phyloP scores from a whole-genome alignment of 2,113 vertebrate genomes.

The Lepisosteus osseus region DNA sequence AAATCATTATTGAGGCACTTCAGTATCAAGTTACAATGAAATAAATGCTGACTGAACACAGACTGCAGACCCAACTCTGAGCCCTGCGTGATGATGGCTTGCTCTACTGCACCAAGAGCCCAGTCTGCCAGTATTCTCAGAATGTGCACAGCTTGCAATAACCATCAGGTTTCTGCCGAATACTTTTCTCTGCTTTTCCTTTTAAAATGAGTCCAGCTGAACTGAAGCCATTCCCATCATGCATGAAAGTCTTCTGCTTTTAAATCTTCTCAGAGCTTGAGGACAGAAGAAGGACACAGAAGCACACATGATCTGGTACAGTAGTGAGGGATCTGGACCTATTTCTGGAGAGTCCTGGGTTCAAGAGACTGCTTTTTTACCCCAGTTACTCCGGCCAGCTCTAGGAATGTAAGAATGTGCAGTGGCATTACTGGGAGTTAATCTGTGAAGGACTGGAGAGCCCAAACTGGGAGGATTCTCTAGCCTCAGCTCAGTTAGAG shows the following conservation, averaged over 20 bases:
- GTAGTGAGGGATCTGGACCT: too few species aligned
- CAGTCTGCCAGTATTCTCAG: conserved; percentile 7
- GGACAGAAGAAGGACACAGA: too few species aligned
- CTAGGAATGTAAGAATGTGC: too few species aligned
- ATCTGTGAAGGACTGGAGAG: too few species aligned
- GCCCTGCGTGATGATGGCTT: conserved; percentile 15
- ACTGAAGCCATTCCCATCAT: not conserved
- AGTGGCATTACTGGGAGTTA: too few species aligned
- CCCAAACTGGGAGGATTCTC: too few species aligned
- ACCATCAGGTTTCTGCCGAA: not conserved
- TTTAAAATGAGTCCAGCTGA: conserved; percentile 1
- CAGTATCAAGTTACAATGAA: conserved; percentile 53
- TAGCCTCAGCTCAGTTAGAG: too few species aligned
- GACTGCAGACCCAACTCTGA: conserved; percentile 33
- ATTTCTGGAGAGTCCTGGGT: too few species aligned
- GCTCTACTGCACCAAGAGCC: not conserved
- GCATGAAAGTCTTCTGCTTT: not conserved
- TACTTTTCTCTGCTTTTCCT: not conserved
- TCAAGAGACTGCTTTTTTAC: too few species aligned
- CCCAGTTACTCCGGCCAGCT: too few species aligned
- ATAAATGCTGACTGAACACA: conserved; percentile 9
- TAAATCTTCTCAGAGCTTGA: not conserved
- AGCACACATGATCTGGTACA: too few species aligned
- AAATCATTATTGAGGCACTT: conserved; percentile 51
- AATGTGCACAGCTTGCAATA: conserved; percentile 2